A percentile compares a stretch with the other conserved stretches of the same genome.
Conservation (phyloP, 1,140 invertebrate species). For the Anagrus nilaparvatae region DNA sequence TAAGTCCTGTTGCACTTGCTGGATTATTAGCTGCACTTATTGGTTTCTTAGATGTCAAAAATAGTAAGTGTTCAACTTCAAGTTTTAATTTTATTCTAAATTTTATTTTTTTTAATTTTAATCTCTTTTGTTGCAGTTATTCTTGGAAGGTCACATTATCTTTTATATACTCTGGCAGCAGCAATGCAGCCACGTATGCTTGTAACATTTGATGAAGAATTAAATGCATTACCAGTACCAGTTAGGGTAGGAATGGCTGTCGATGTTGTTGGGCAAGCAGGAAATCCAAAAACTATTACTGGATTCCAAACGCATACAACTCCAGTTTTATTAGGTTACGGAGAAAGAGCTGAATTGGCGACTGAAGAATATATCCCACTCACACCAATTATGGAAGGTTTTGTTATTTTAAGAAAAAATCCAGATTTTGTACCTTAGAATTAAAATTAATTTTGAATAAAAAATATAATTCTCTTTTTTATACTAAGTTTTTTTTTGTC, state of each 20-base stretch:
- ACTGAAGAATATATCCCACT: slow-evolving; percentile 95
- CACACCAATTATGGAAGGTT: slow-evolving; percentile 97
- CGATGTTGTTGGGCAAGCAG: slow-evolving; percentile 98
- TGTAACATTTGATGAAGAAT: slow-evolving; percentile 96
- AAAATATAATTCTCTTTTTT: no score
- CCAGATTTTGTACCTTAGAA: no score
- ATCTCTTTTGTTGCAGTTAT: slow-evolving; percentile 59
- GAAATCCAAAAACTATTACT: slow-evolving; percentile 98
- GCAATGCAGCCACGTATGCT: slow-evolving; percentile 99
- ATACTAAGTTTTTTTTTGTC: no score
- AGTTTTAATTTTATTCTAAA: slow-evolving; percentile 5
- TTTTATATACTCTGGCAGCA: slow-evolving; percentile 88
- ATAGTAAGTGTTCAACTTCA: slow-evolving; percentile 55
- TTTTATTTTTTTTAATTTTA: slow-evolving; percentile 4
- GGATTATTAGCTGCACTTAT: slow-evolving; percentile 86
- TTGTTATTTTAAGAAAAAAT: slow-evolving; percentile 97
- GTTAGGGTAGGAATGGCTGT: slow-evolving; percentile 98
- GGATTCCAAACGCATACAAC: slow-evolving; percentile 99
- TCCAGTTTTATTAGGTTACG: slow-evolving; percentile 91
- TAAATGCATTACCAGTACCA: slow-evolving; percentile 87
- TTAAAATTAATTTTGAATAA: no score
- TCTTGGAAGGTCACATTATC: slow-evolving; percentile 90
- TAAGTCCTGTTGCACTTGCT: slow-evolving; percentile 91
- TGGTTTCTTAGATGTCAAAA: slow-evolving; percentile 94
- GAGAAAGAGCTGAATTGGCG: slow-evolving; percentile 94